These are phyloP conservation scores for Rhynchopsitta pachyrhyncha DNA, from an alignment of 2,113 vertebrate species.

Conservation along the genomic window DNA sequence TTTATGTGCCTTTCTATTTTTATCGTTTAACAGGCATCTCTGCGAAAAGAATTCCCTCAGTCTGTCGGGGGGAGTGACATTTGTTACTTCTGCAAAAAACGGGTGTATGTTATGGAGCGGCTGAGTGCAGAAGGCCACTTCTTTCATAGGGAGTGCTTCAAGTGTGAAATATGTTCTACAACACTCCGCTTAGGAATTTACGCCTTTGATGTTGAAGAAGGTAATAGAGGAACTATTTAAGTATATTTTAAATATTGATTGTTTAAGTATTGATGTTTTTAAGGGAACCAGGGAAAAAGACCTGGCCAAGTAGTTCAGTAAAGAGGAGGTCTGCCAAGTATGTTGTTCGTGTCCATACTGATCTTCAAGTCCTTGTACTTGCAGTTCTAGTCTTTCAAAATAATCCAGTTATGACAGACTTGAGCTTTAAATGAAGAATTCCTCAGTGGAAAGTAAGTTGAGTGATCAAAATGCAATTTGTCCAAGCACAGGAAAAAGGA, in stretches of 20 bases:
- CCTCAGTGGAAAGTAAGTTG: not conserved
- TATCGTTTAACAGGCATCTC: constrained; percentile 75
- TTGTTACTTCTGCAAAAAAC: constrained; percentile 89
- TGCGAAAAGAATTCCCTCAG: constrained; percentile 78
- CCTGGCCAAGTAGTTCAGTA: not conserved
- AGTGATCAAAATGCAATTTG: not conserved
- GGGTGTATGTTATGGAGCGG: constrained; percentile 93
- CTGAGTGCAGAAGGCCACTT: constrained; percentile 91
- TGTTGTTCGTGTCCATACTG: not conserved
- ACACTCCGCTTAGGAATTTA: constrained; percentile 86
- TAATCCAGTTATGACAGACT: not conserved
- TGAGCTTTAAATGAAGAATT: not conserved
- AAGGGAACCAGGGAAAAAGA: not conserved
- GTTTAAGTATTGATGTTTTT: not conserved
- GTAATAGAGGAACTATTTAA: constrained; percentile 63
- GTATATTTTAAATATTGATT: not conserved
- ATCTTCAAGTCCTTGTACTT: not conserved
- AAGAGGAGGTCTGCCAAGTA: not conserved
- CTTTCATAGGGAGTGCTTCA: constrained; percentile 96
- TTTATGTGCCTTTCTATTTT: not conserved
- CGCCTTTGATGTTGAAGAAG: constrained; percentile 87
- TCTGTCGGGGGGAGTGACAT: constrained; percentile 86
- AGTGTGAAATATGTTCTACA: constrained; percentile 85
- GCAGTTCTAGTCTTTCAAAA: not conserved
- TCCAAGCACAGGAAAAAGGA: not conserved